Evolutionary conservation across 2,797 vertebrate genomes (phyloP).

Genomic region (Coranthus polyacanthus): DNA sequence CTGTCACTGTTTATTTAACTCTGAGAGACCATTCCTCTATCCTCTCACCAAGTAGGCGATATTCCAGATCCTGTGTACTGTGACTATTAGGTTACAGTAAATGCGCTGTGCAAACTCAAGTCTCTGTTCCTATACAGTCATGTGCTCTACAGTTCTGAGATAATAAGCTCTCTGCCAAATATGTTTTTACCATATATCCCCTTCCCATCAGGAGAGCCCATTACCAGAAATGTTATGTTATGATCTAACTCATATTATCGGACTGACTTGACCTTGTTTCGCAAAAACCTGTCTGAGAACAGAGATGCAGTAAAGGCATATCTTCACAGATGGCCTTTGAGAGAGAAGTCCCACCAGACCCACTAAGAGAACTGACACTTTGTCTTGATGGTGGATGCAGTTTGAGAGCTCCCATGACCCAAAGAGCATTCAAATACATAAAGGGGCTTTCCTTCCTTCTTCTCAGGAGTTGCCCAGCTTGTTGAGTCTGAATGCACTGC

Average conservation of each 20-base stretch:
- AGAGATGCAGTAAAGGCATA: slow-evolving; percentile 15
- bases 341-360: slow-evolving; percentile 1
- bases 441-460: slow-evolving; percentile 1
- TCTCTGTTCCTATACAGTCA: slow-evolving; percentile 32
- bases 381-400: slow-evolving; percentile 7
- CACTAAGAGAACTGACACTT: slow-evolving; percentile 18
- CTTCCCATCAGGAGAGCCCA: slow-evolving; percentile 43
- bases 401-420: slow-evolving; percentile 1
- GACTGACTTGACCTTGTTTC: slow-evolving; percentile 23
- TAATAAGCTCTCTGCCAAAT: slow-evolving; percentile 42
- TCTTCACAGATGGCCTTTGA: slow-evolving; percentile 8
- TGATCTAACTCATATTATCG: slow-evolving; percentile 22
- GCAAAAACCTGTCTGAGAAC: slow-evolving; percentile 24
- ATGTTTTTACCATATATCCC: slow-evolving; percentile 37
- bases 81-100: slow-evolving; percentile 62
- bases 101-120: slow-evolving; percentile 42
- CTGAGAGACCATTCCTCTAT: slow-evolving; percentile 43
- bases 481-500: no score
- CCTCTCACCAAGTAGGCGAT: slow-evolving; percentile 49
- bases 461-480: not conserved
- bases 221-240: slow-evolving; percentile 42
- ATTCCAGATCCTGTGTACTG: slow-evolving; percentile 55
- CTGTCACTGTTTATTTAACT: slow-evolving; percentile 76
- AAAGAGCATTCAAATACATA: no score
- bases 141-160: slow-evolving; percentile 27